A percentile compares a stretch with the other conserved stretches of the same genome.
These are phyloP conservation scores for Rhegmatorhina hoffmannsi DNA, from an alignment of 2,113 vertebrate genomes.

Conservation along the genomic window DNA sequence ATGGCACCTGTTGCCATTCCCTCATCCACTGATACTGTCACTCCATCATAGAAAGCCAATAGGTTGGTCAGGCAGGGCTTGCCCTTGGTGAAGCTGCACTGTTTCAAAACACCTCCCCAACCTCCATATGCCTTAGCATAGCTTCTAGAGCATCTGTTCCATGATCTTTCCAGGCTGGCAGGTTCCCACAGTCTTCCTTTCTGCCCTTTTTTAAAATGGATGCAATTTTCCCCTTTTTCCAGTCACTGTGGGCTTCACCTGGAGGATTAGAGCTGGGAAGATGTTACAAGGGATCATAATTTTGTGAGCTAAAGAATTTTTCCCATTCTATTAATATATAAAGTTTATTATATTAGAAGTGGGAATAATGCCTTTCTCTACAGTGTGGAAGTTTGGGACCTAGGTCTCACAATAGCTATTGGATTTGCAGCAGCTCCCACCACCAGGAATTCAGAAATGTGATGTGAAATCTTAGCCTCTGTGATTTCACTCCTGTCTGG, in stretches of 20 bases:
- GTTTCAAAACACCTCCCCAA: neutral
- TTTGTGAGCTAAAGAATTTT: neutral
- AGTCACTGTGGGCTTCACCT: neutral
- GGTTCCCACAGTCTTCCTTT: neutral
- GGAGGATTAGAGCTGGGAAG: neutral
- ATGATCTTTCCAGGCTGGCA: neutral
- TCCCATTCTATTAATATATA: neutral
- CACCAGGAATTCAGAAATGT: neutral
- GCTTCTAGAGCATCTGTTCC: neutral
- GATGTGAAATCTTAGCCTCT: neutral
- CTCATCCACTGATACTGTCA: neutral
- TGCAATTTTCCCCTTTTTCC: neutral
- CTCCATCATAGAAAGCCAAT: neutral
- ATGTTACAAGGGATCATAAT: neutral
- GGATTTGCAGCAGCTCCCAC: neutral
- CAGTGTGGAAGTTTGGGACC: neutral
- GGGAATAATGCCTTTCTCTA: neutral
- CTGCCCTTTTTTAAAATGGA: neutral
- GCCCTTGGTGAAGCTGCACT: neutral
- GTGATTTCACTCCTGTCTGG: neutral
- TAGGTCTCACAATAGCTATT: rapidly evolving
- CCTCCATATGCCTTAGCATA: neutral
- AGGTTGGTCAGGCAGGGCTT: neutral
- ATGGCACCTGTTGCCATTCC: neutral
- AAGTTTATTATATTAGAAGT: neutral